Evolutionary conservation across 2,888 invertebrate species (phyloP).

Genomic region (Thymelicus acteon): DNA sequence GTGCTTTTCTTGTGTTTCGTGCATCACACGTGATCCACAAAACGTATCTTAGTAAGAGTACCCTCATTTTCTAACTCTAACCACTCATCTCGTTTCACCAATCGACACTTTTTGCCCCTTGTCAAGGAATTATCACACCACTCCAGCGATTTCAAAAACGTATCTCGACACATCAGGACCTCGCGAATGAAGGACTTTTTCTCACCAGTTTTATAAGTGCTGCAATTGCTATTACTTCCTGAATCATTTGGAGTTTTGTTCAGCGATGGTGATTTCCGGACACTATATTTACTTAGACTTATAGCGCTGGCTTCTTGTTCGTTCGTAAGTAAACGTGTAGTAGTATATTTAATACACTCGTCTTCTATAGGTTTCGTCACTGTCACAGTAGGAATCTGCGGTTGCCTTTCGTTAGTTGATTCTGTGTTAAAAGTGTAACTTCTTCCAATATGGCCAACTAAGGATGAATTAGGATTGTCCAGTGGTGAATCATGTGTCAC

Average conservation of each 20-base stretch:
- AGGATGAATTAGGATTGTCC: conserved; percentile 61
- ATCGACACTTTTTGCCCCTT: conserved; percentile 70
- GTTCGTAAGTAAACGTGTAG: conserved; percentile 60
- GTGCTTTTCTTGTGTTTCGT: conserved; percentile 7
- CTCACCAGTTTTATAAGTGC: conserved; percentile 75
- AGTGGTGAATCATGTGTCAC: conserved; percentile 54
- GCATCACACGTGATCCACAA: conserved; percentile 44
- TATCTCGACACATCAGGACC: conserved; percentile 72
- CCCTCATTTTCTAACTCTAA: conserved; percentile 70
- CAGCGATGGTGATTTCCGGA: conserved; percentile 3
- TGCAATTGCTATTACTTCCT: conserved; percentile 56
- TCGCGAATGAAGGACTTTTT: conserved; percentile 77
- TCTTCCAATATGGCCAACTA: conserved; percentile 61
- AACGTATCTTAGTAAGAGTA: conserved; percentile 52
- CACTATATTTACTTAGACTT: conserved; percentile 43
- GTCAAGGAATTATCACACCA: conserved; percentile 80
- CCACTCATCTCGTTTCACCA: conserved; percentile 75
- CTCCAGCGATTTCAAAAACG: conserved; percentile 77
- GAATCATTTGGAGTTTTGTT: conserved; percentile 50
- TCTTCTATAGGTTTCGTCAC: conserved; percentile 55
- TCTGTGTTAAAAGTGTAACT: conserved; percentile 66
- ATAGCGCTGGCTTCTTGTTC: conserved; percentile 61
- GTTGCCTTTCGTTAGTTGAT: conserved; percentile 40
- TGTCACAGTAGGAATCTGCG: conserved; percentile 47
- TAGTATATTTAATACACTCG: conserved; percentile 61